Base-by-base conservation (phyloP, 2,113 vertebrate species). In the Hippolais icterina region DNA sequence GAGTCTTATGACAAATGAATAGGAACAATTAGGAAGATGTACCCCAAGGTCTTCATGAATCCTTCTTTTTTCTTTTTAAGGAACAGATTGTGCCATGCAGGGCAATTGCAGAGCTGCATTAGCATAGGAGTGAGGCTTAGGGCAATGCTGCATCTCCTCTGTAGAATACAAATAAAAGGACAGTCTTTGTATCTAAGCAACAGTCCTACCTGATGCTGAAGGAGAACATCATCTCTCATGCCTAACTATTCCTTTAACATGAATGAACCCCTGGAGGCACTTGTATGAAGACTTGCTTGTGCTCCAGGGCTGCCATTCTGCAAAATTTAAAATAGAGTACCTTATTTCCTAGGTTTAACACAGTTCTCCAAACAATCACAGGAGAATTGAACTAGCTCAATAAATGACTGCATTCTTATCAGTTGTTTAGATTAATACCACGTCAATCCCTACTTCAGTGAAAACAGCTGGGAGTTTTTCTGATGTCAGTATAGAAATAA, bases 111-210 rank as follows among this genome's bases (percentile, higher is more conserved):
- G 31, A 71, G 11, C 27, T 64, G 13, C 24, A 61, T 79, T 92
- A 94, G 7, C 65, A 59, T 41, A 57, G 15, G 24, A 79, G 44
- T 16, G 56, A 79, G 17, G 54, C 50, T 94, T 53, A 83, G 87
- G 49, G 41, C 46, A 80, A 13, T 61, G 53, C 28, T 71, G 39
- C 24, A 31, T 25, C 68, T 92, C 11, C n/a, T 83, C 72, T 91
- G 72, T 83, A 77, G 35, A 80, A 78, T 53, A n/a, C 24, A 70
- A 46, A 24, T 76, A 80, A 83, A 90, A 68, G 31, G 42, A 57
- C 27, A 56, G 22, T 64, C 52, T 82, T 75, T 39, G 83, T 90
- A 83, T 78, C 87, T 76, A 92, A 89, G 89, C 94, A 95, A 87
- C 91, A 75, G 25, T 49, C 60, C 12, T 75, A n/a, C 24, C 69